phyloP scores from a whole-genome alignment of 2,888 invertebrate genomes.

The Camptogramma bilineatum region DNA sequence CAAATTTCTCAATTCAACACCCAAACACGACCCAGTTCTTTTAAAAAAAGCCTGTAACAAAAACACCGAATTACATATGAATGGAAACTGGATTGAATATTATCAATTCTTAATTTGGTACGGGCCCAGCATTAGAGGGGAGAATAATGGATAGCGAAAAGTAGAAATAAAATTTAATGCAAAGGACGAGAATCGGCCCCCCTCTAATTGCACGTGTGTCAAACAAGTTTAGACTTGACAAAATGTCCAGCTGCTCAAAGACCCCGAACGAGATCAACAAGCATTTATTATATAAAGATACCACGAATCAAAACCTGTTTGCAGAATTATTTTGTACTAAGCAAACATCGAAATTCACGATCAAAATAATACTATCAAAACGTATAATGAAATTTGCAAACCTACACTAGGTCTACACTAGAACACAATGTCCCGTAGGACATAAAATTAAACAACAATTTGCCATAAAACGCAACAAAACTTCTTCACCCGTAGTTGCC shows the following conservation, averaged over 20 bases:
- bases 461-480: constrained; percentile 38
- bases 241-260: constrained; percentile 54
- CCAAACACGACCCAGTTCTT: constrained; percentile 80
- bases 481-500: constrained; percentile 40
- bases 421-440: not conserved
- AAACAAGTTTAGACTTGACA: constrained; percentile 72
- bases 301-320: constrained; percentile 35
- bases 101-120: constrained; percentile 81
- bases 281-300: constrained; percentile 31
- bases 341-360: not conserved
- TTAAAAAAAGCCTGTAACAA: constrained; percentile 74
- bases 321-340: constrained; percentile 15
- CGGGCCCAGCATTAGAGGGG: constrained; percentile 79
- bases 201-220: constrained; percentile 70
- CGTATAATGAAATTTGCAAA: too few relatives aligned
- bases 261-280: constrained; percentile 35
- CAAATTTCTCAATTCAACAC: constrained; percentile 78
- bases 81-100: constrained; percentile 83
- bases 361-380: not conserved
- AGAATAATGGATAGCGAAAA: constrained; percentile 77
- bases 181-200: constrained; percentile 55
- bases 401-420: too few relatives aligned
- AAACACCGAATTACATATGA: constrained; percentile 81
- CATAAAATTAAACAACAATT: constrained; percentile 25
- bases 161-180: constrained; percentile 63